Base-by-base conservation (phyloP, 2,797 vertebrate genomes). In the Hemibagrus guttatus region DNA sequence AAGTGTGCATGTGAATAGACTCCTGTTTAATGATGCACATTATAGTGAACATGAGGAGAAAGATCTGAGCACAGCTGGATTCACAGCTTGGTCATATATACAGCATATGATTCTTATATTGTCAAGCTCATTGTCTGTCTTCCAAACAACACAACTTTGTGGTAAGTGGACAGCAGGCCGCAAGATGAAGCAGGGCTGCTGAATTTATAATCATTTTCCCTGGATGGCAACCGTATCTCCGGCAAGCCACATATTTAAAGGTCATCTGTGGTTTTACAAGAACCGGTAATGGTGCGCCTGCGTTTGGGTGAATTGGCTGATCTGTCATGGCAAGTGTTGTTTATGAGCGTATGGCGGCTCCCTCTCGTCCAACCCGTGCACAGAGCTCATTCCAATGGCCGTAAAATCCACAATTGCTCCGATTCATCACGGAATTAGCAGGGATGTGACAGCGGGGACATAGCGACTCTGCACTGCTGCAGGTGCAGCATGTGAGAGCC, bases 381-480 rank as follows among this genome's bases (percentile, higher is more conserved):
- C 92, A 23, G 85, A 72, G 91, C 93, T 92, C 92, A 91, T 94
- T 94, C 91, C 91, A 91, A 87, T 76, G 86, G 74, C 92, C 91
- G 91, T 95, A 93, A 95, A 95, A 93, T 89, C 92, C 88, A 92
- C 93, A 92, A 95, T 93, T 92, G 93, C 93, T 90, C 84, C 80
- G 23, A 93, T 95, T 95, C 92, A 91, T 95, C 93, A 92, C 84
- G 76, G 93, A 95, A 95, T 94, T 95, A 95, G 92, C 89, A 91
- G 79, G 79, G 91, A 35, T 82, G 86, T 91, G 93, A 94, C 92
- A 90, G 91, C 87, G 87, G 63, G 76, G 71, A 58, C 83, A 64
- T 56, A 85, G 84, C 76, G 19, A 81, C 86, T 79, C 84, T 81
- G 80, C 61, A n/a, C 92, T 83, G 88, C 90, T 92, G 85, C 92